Evolutionary conservation across 2,888 invertebrate genomes (phyloP), one percentile per base, ranked within the genome.

Genomic region (Nysson spinosus): DNA sequence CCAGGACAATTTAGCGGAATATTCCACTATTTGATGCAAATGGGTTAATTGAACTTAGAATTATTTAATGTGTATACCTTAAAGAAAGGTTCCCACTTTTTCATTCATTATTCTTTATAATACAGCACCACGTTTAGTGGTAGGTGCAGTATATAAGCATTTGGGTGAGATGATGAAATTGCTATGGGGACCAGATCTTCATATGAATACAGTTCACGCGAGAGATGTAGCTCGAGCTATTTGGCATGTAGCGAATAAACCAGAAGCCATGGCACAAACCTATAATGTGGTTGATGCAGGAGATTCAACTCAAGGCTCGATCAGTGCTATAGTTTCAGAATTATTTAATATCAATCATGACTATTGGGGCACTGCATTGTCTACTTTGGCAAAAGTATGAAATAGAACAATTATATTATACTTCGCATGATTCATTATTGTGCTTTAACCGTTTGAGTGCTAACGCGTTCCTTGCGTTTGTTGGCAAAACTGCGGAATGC

Each of bases 131-230:
- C 91, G 96, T 37, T 90, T 97, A 50, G 91, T 97, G 26, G 93
- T 95, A 79, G 96, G 96, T 57, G 94, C 94, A 30, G 93, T 97
- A 69, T 97, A 97, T 88, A 95, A 95, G 83, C 93, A 95, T 83
- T 89, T 96, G 22, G 92, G 93, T 28, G 96, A 97, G 88, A 94
- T 95, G 69, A 96, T 97, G 96, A 96, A 96, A 87, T 89, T 97
- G 26, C 89, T 97, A 16, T 97, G 97, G 96, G 95, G 94, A 32
- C 92, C 93, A 7, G 92, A 94, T 62, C 89, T 97, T 71, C 92
- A 92, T 82, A 91, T 96, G 89, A 95, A 96, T 88, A 97, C 97
- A 0, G 92, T 97, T 17, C 96, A 97, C 85, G 95, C 96, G 0
- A 86, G 88, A 14, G 97, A 97, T 88, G 90, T 96, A n/a, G 94